phyloP scores from a whole-genome alignment of 30 jellyfish, hydroid and myxozoan genomes.

The Rhopilema esculentum region DNA sequence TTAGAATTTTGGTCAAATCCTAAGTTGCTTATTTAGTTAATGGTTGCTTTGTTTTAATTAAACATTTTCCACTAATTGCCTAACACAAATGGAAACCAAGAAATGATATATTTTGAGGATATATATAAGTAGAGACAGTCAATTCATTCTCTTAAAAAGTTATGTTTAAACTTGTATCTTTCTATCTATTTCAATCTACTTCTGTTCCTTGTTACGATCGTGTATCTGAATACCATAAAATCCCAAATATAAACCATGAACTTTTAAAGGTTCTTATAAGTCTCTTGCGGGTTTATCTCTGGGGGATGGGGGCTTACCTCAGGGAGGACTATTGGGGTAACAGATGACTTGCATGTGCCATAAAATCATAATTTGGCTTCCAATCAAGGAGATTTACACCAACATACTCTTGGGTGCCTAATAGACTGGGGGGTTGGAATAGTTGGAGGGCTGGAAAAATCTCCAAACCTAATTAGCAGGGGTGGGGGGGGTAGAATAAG shows the following conservation, averaged over 20 bases:
- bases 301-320: not conserved
- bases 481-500: no score
- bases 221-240: not conserved
- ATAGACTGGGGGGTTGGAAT: not conserved
- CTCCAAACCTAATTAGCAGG: no score
- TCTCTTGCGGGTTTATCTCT: not conserved
- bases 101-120: not conserved
- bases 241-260: not conserved
- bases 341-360: not conserved
- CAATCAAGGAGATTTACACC: not conserved
- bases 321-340: not conserved
- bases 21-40: not conserved
- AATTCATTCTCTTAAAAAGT: not conserved
- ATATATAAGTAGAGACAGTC: not conserved
- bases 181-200: not conserved
- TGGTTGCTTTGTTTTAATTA: not conserved
- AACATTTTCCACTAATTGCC: not conserved
- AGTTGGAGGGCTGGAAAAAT: no score
- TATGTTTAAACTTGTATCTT: not conserved
- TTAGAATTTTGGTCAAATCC: not conserved
- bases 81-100: not conserved
- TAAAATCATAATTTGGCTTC: not conserved
- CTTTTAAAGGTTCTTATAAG: not conserved
- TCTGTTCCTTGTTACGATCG: not conserved
- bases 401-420: not conserved